A percentile compares a stretch with the other conserved stretches of the same genome.
phyloP scores from a whole-genome alignment of 2,888 invertebrate species.

The Lissonota sp. region DNA sequence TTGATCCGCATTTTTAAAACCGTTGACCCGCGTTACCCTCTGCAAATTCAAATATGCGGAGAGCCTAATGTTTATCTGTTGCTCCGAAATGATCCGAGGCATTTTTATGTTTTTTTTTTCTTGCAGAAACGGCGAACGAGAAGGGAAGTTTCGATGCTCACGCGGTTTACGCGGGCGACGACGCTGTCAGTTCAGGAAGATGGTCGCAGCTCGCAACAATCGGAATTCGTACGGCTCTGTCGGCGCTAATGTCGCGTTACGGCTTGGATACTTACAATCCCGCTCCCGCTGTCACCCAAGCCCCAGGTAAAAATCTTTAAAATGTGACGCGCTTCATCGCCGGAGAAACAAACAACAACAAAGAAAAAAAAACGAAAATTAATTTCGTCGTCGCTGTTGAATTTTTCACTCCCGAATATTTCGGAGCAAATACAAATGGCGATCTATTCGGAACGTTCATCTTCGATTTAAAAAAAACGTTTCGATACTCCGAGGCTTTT shows the following conservation, averaged over 20 bases:
- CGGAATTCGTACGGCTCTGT: slow-evolving; percentile 84
- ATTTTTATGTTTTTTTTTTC: slow-evolving; percentile 7
- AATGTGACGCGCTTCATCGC: too few species aligned
- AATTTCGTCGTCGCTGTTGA: slow-evolving; percentile 79
- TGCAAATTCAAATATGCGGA: too few species aligned
- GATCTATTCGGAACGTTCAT: too few species aligned
- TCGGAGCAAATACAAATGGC: too few species aligned
- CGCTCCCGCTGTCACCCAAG: slow-evolving; percentile 78
- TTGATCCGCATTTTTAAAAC: too few species aligned
- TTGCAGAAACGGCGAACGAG: slow-evolving; percentile 69
- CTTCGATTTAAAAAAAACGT: too few species aligned
- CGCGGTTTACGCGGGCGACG: slow-evolving; percentile 84
- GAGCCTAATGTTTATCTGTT: too few species aligned
- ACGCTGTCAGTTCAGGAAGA: slow-evolving; percentile 82
- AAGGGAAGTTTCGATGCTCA: slow-evolving; percentile 82
- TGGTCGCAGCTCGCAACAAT: slow-evolving; percentile 83
- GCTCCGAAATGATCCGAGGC: neutral
- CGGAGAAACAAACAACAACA: too few species aligned
- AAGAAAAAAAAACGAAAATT: slow-evolving; percentile 72
- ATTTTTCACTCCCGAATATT: slow-evolving; percentile 28
- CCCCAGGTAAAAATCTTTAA: slow-evolving; percentile 79
- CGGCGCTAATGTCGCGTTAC: slow-evolving; percentile 84
- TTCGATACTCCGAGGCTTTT: too few species aligned
- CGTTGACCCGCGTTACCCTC: too few species aligned
- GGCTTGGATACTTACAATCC: slow-evolving; percentile 82